A percentile compares a stretch with the other conserved stretches of the same genome.
Evolutionary conservation across 2,797 vertebrate species (phyloP).

Genomic region (Sebastes paucispinis): DNA sequence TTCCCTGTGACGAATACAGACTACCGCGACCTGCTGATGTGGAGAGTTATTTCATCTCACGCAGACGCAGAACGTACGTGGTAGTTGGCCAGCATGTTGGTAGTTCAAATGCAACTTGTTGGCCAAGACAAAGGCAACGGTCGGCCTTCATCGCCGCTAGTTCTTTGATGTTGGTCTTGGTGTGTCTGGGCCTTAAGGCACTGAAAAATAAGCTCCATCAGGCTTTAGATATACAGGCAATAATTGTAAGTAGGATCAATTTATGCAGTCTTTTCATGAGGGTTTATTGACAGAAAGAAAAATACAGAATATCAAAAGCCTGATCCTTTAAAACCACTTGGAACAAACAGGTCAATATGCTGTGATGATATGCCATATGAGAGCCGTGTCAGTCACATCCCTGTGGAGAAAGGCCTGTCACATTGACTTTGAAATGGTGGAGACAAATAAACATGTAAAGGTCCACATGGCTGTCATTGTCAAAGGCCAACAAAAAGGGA

Average conservation of each 20-base stretch:
- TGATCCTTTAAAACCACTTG: neutral
- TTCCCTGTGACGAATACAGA: too few species aligned
- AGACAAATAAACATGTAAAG: neutral
- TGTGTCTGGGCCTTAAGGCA: neutral
- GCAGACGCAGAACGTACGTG: fast-evolving
- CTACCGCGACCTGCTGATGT: too few species aligned
- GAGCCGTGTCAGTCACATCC: neutral
- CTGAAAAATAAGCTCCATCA: neutral
- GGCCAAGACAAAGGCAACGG: too few species aligned
- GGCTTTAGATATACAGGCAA: neutral
- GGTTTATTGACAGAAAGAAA: neutral
- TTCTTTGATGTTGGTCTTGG: too few species aligned
- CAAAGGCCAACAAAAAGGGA: neutral
- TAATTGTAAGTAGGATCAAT: neutral
- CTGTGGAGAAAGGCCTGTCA: slow-evolving; percentile 11
- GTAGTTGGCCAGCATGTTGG: too few species aligned
- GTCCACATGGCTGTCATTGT: neutral
- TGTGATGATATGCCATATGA: neutral
- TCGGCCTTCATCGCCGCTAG: too few species aligned
- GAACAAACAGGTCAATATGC: neutral
- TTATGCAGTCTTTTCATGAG: neutral
- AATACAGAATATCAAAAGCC: neutral
- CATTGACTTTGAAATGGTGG: neutral
- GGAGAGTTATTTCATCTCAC: too few species aligned
- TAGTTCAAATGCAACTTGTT: too few species aligned